Evolutionary conservation across 2,113 vertebrate genomes (phyloP).

Genomic region (Xenopus borealis): DNA sequence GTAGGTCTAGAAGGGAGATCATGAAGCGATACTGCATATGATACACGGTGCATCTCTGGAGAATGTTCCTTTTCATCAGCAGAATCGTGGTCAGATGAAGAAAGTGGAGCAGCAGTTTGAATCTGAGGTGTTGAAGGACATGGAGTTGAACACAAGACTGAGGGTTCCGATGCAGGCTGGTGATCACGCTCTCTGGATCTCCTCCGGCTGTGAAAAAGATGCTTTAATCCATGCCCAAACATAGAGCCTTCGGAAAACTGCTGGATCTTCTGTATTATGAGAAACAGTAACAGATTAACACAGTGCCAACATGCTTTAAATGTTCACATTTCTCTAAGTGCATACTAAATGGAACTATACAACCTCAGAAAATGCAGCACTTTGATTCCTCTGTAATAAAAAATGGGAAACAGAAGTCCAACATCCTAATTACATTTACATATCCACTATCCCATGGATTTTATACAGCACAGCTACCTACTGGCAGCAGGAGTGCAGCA

Average conservation of each 20-base stretch:
- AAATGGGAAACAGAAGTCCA: too few species aligned
- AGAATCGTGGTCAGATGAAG: constrained; percentile 72
- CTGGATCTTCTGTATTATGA: constrained; percentile 71
- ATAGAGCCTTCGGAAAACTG: constrained; percentile 80
- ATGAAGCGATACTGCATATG: constrained; percentile 76
- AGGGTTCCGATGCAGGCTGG: constrained; percentile 60
- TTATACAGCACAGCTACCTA: background rate
- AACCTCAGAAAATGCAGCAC: too few species aligned
- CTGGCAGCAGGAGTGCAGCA: background rate
- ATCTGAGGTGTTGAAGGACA: constrained; percentile 42
- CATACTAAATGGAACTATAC: too few species aligned
- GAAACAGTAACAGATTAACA: background rate
- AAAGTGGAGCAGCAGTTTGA: constrained; percentile 35
- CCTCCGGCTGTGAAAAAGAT: constrained; percentile 79
- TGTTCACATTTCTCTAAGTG: too few species aligned
- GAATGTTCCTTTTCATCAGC: constrained; percentile 77
- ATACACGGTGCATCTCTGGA: constrained; percentile 80
- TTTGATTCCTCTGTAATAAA: too few species aligned
- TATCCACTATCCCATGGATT: background rate
- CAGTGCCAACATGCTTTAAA: too few species aligned
- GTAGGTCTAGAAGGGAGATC: constrained; percentile 76
- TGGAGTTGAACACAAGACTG: constrained; percentile 44
- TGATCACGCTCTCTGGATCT: constrained; percentile 72
- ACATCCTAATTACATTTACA: background rate
- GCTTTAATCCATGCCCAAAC: constrained; percentile 82